phyloP scores from a whole-genome alignment of 2,888 invertebrate genomes.

The Drosophila differens region DNA sequence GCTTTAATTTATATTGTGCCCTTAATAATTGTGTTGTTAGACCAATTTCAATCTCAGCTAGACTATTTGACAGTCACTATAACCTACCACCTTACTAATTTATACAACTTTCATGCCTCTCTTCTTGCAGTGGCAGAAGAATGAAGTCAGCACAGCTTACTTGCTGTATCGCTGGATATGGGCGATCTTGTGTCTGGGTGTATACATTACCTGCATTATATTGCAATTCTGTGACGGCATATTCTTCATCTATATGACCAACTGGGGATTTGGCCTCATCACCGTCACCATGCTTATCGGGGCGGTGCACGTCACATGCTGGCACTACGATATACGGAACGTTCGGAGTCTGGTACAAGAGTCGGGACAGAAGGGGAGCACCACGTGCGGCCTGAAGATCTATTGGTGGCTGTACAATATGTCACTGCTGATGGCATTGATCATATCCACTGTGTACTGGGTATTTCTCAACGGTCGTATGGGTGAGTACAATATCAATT shows the following conservation, averaged over 20 bases:
- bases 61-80: not conserved
- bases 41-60: not conserved
- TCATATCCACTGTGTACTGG: constrained; percentile 92
- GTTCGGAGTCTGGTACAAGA: constrained; percentile 66
- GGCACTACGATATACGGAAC: constrained; percentile 81
- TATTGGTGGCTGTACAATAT: constrained; percentile 91
- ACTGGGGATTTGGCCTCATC: constrained; percentile 84
- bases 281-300: constrained; percentile 80
- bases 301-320: constrained; percentile 82
- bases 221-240: constrained; percentile 77
- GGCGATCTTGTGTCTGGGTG: constrained; percentile 79
- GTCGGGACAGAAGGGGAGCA: constrained; percentile 64
- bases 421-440: constrained; percentile 88
- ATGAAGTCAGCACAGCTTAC: constrained; percentile 77
- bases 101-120: not conserved
- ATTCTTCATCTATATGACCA: constrained; percentile 85
- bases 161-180: constrained; percentile 83
- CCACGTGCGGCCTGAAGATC: constrained; percentile 84
- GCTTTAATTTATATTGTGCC: not conserved
- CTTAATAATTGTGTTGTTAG: not conserved
- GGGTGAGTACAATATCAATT: constrained; percentile 69
- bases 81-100: not conserved
- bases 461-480: constrained; percentile 84
- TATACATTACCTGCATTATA: constrained; percentile 74
- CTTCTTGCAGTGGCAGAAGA: constrained; percentile 82